Conservation (phyloP, 2,113 vertebrate species). For the Clarias macrocephalus region DNA sequence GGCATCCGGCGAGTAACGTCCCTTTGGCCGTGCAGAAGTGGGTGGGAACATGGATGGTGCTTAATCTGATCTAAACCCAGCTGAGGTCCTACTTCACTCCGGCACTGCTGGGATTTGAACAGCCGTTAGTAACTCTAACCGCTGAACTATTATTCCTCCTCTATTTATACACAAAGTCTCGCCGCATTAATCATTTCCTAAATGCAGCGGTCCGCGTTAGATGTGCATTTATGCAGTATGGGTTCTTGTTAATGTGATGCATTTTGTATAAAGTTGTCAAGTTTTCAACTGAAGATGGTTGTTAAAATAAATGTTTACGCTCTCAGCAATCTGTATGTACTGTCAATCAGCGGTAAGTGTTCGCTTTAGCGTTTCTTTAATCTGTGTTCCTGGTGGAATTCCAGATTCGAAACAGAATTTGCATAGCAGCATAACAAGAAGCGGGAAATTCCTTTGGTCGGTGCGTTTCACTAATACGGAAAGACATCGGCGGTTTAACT, state of each 20-base stretch:
- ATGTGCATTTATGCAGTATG: constrained; percentile 4
- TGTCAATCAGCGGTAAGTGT: constrained; percentile 11
- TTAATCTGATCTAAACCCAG: background rate
- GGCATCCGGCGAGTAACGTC: too few species aligned
- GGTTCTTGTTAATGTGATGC: constrained; percentile 13
- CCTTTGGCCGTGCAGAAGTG: too few species aligned
- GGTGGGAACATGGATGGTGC: too few species aligned
- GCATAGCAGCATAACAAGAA: background rate
- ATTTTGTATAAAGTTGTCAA: constrained; percentile 22
- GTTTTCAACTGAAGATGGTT: constrained; percentile 3
- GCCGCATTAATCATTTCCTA: background rate
- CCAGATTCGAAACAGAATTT: background rate
- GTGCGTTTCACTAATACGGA: background rate
- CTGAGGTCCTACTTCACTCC: background rate
- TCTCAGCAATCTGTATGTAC: constrained; percentile 13
- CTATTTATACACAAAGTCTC: background rate
- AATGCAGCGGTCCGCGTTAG: background rate
- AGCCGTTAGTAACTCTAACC: background rate
- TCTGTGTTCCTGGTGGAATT: background rate
- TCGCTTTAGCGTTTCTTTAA: constrained; percentile 2
- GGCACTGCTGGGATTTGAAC: background rate
- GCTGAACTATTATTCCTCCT: background rate
- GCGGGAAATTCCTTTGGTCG: background rate
- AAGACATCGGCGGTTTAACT: background rate
- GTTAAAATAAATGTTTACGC: constrained; percentile 32